These are phyloP conservation scores for Clarias gariepinus DNA, from an alignment of 2,113 vertebrate species.

Conservation along the genomic window DNA sequence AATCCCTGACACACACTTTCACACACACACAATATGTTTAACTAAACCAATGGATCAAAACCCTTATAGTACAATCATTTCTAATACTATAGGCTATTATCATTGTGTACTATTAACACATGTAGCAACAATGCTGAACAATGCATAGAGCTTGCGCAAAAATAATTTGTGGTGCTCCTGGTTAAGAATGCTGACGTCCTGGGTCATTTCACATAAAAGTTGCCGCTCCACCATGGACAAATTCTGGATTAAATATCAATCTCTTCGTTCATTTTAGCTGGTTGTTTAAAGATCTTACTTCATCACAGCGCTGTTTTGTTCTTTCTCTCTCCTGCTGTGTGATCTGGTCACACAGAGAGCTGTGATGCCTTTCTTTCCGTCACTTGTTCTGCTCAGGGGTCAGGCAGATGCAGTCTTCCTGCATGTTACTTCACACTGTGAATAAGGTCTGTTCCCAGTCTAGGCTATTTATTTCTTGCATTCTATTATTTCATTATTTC, in stretches of 20 bases:
- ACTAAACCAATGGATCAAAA: not conserved
- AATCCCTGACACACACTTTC: constrained; percentile 11
- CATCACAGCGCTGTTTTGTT: constrained; percentile 6
- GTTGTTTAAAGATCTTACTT: constrained; percentile 10
- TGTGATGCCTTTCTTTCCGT: not conserved
- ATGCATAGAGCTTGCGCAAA: not conserved
- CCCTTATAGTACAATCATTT: not conserved
- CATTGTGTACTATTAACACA: not conserved
- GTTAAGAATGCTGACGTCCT: not conserved
- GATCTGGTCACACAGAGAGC: constrained; percentile 6
- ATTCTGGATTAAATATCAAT: constrained; percentile 13
- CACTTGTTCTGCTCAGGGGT: constrained; percentile 11
- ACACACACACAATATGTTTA: not conserved
- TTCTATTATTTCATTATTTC: too few relatives aligned
- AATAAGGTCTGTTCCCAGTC: constrained; percentile 29
- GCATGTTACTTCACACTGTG: constrained; percentile 21
- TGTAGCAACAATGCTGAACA: too few relatives aligned
- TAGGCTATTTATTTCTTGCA: constrained; percentile 49
- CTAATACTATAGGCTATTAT: not conserved
- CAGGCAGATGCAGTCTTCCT: constrained; percentile 12
- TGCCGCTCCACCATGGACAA: not conserved
- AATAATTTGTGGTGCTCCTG: not conserved
- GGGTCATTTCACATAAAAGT: constrained; percentile 9
- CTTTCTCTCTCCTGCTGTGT: not conserved
- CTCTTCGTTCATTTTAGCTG: constrained; percentile 15